Conservation (phyloP, 2,113 vertebrate genomes). For the Pituophis catenifer region DNA sequence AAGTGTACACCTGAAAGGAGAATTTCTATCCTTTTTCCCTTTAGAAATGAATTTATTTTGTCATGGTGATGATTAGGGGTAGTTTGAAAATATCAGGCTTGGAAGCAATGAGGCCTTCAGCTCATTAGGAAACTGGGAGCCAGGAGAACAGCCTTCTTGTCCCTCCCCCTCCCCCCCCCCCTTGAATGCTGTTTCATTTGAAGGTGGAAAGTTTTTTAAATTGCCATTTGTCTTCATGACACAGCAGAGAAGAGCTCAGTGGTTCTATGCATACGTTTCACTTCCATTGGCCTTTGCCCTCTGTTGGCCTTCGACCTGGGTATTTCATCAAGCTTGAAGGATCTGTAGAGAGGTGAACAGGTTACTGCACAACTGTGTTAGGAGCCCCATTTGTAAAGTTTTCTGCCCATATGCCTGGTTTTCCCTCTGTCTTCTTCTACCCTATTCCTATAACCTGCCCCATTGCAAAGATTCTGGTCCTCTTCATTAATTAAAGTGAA, state of each 20-base stretch:
- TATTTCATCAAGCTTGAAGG: constrained; percentile 56
- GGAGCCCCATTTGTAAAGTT: background rate
- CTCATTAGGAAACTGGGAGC: constrained; percentile 68
- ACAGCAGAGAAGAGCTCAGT: constrained; percentile 51
- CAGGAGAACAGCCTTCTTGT: background rate
- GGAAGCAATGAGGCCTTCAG: constrained; percentile 48
- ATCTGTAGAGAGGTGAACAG: background rate
- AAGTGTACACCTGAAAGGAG: background rate
- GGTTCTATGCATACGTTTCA: constrained; percentile 44
- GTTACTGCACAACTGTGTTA: background rate
- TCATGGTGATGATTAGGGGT: background rate
- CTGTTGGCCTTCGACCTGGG: constrained; percentile 62
- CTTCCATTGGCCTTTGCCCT: constrained; percentile 60
- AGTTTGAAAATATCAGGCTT: constrained; percentile 38
- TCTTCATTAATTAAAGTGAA: background rate
- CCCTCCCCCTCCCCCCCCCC: background rate
- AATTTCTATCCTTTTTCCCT: background rate
- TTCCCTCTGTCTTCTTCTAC: background rate
- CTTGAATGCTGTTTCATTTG: constrained; percentile 49
- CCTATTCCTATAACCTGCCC: background rate
- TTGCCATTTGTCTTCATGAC: constrained; percentile 72
- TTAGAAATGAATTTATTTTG: background rate
- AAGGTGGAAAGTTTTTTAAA: constrained; percentile 44
- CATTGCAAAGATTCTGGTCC: background rate
- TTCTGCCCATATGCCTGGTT: background rate